Evolutionary conservation across 1,140 invertebrate species (phyloP), one percentile per base, ranked within the genome.

Genomic region (Polypedilum vanderplanki): DNA sequence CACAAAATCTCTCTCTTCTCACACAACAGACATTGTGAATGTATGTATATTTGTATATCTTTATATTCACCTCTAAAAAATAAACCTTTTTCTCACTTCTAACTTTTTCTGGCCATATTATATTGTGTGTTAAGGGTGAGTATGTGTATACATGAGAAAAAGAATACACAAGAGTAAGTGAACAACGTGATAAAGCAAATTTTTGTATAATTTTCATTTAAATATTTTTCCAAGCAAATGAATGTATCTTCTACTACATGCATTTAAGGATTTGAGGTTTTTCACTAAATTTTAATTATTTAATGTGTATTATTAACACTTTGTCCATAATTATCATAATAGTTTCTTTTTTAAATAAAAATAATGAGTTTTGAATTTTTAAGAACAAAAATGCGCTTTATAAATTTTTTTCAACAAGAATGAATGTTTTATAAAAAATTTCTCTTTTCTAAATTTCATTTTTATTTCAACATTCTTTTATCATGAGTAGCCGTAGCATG

Each of bases 61-160:
- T n/a, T n/a, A n/a, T 57, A n/a, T 57, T 57, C 46, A 57, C 46
- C 46, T 57, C 46, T 12, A 12, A 57, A 15, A 4, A 12, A 57
- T n/a, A 57, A 57, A 57, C 46, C 46, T 57, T 57, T 57, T 57
- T 57, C 46, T 57, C 46, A 57, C 46, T 57, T 57, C 46, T 57
- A n/a, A 57, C 46, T 57, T 15, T n/a, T 57, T n/a, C 46, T 33
- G 24, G 46, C 4, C 46, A 57, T 12, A 46, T 57, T 57, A 57
- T 57, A 57, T n/a, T n/a, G 15, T 57, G 46, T n/a, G 46, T 57
- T n/a, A 5, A 33, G 12, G 46, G 4, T 57, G 46, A n/a, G 46
- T 57, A 15, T 57, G 46, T n/a, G 46, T 4, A 15, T n/a, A n/a
- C n/a, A n/a, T 57, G n/a, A 15, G 15, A 33, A 5, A 33, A 33